These are phyloP conservation scores for Pterocles burchelli DNA, from an alignment of 2,113 vertebrate species.

Conservation along the genomic window DNA sequence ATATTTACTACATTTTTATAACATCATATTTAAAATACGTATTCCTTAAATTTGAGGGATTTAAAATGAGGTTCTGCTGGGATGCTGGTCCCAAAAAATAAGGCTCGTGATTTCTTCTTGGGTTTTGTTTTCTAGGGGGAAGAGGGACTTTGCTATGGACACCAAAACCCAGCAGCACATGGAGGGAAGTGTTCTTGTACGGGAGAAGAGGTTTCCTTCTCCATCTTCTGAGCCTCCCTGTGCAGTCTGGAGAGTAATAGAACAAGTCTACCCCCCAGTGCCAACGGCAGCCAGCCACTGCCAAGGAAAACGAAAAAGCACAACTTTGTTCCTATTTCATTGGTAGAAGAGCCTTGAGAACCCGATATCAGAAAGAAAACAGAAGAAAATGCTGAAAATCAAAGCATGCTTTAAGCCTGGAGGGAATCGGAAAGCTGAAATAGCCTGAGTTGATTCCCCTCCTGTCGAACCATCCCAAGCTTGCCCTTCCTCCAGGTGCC, in stretches of 20 bases:
- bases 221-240: not conserved
- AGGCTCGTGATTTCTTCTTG: not conserved
- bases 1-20: constrained; percentile 75
- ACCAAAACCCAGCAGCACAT: not conserved
- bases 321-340: not conserved
- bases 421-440: not conserved
- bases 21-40: constrained; percentile 58
- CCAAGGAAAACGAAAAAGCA: not conserved
- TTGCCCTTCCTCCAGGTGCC: not conserved
- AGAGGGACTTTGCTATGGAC: not conserved
- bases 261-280: not conserved
- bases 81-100: not conserved
- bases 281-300: not conserved
- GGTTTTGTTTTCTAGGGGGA: not conserved
- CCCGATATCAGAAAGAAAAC: not conserved
- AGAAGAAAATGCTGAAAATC: not conserved
- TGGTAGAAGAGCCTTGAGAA: not conserved
- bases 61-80: not conserved
- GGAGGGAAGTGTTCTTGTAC: not conserved
- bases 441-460: not conserved
- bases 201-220: not conserved
- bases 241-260: not conserved
- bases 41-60: constrained; percentile 29
- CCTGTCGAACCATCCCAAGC: not conserved
- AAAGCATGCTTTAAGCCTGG: not conserved